phyloP scores from a whole-genome alignment of 2,113 vertebrate species.

The Numida meleagris region DNA sequence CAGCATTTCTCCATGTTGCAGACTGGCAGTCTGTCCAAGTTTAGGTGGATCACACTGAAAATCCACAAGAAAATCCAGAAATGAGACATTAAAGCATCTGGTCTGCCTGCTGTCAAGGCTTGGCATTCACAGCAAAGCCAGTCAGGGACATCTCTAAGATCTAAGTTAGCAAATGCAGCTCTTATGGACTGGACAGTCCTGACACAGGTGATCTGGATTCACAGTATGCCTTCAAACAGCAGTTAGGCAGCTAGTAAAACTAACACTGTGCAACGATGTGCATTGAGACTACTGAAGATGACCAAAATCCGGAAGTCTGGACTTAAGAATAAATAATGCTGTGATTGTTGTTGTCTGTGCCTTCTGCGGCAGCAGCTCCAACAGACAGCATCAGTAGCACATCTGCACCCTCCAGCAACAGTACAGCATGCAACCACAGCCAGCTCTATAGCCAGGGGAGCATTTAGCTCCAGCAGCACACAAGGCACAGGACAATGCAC shows the following conservation, averaged over 20 bases:
- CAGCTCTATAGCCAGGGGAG: neutral
- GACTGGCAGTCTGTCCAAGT: neutral
- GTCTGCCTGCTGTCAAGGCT: neutral
- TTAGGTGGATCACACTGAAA: neutral
- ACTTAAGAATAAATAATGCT: neutral
- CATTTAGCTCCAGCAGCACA: neutral
- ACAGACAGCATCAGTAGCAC: neutral
- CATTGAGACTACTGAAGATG: neutral
- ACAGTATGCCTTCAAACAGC: neutral
- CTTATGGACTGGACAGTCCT: accelerated
- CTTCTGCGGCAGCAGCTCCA: neutral
- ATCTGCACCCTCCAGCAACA: neutral
- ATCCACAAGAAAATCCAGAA: neutral
- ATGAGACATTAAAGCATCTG: neutral
- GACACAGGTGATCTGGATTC: neutral
- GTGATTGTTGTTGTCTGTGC: neutral
- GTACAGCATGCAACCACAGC: neutral
- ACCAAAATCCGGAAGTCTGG: neutral
- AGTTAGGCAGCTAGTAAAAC: neutral
- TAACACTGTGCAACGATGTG: neutral
- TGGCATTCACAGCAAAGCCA: neutral
- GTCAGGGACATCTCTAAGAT: neutral
- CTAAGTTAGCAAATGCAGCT: neutral
- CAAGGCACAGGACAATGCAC: neutral
- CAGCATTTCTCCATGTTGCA: neutral